Evolutionary conservation across 2,797 vertebrate species (phyloP).

Genomic region (Mus caroli): DNA sequence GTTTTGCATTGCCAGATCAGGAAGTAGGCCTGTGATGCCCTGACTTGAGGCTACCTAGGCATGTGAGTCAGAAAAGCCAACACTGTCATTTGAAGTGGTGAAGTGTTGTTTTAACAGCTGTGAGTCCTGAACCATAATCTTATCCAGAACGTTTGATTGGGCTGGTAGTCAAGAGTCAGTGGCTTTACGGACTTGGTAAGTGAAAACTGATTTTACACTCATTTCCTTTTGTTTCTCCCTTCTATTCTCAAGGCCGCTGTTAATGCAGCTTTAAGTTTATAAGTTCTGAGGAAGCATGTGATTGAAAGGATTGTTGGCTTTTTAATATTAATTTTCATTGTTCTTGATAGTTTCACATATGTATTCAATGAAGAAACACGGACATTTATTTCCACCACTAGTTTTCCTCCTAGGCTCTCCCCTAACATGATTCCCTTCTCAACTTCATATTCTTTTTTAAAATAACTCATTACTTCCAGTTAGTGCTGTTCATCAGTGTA

Average conservation of each 20-base stretch:
- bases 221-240: neutral
- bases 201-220: neutral
- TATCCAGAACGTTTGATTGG: slow-evolving; percentile 28
- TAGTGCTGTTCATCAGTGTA: neutral
- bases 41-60: slow-evolving; percentile 9
- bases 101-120: slow-evolving; percentile 70
- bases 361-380: neutral
- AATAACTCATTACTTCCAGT: neutral
- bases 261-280: slow-evolving; percentile 17
- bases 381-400: neutral
- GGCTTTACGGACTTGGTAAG: slow-evolving; percentile 20
- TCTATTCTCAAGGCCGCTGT: slow-evolving; percentile 15
- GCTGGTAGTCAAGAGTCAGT: slow-evolving; percentile 44
- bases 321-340: neutral
- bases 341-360: neutral
- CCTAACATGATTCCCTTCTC: neutral
- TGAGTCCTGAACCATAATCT: neutral
- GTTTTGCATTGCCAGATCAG: slow-evolving; percentile 22
- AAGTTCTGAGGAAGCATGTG: neutral
- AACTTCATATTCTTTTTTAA: neutral
- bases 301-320: neutral
- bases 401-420: neutral
- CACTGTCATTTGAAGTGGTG: slow-evolving; percentile 57
- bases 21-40: slow-evolving; percentile 33
- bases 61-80: slow-evolving; percentile 46